A percentile compares a stretch with the other conserved stretches of the same genome.
phyloP scores from a whole-genome alignment of 2,113 vertebrate genomes.

The Epinephelus lanceolatus region DNA sequence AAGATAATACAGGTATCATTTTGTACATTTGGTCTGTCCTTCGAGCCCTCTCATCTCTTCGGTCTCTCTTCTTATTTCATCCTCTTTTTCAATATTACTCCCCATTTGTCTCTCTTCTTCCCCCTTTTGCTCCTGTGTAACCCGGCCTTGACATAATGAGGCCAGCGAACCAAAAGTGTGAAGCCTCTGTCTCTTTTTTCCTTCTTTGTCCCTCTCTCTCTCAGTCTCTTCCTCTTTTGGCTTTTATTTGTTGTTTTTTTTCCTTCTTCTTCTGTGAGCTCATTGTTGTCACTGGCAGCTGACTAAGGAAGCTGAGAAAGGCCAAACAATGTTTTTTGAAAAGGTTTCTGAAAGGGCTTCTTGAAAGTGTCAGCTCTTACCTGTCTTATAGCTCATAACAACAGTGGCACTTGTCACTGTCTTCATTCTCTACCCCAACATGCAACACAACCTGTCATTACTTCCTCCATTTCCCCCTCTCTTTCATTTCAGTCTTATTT shows the following conservation, averaged over 20 bases:
- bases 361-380: slow-evolving; percentile 50
- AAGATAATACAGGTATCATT: neutral
- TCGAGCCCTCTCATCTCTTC: neutral
- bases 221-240: slow-evolving; percentile 2
- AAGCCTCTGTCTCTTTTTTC: slow-evolving; percentile 31
- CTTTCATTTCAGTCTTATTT: neutral
- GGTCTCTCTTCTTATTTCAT: neutral
- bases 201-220: neutral
- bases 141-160: slow-evolving; percentile 69
- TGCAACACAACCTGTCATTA: slow-evolving; percentile 36
- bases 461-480: neutral
- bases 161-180: slow-evolving; percentile 54
- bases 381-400: slow-evolving; percentile 26
- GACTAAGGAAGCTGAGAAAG: slow-evolving; percentile 45
- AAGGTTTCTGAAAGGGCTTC: slow-evolving; percentile 41
- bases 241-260: slow-evolving; percentile 9
- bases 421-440: neutral
- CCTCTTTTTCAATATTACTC: slow-evolving; percentile 14
- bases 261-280: neutral
- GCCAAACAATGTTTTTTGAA: slow-evolving; percentile 31
- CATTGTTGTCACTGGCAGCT: slow-evolving; percentile 52
- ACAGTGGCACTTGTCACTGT: slow-evolving; percentile 29
- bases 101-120: neutral
- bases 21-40: neutral
- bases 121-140: slow-evolving; percentile 5